Conservation (phyloP, 2,113 vertebrate genomes). For the Coturnix japonica region DNA sequence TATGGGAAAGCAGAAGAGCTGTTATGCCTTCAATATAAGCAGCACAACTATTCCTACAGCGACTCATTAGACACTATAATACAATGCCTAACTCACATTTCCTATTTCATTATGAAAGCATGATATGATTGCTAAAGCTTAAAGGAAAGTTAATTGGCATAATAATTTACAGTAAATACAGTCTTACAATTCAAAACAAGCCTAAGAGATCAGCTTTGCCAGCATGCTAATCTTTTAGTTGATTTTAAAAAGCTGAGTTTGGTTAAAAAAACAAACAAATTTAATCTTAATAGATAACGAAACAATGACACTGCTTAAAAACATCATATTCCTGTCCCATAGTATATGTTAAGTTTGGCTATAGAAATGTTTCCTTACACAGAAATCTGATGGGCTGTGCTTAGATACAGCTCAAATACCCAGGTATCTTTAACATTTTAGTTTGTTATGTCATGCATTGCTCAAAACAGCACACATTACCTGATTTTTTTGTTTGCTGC, state of each 20-base stretch:
- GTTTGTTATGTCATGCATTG: not conserved
- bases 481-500: constrained; percentile 92
- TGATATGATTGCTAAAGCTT: not conserved
- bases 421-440: not conserved
- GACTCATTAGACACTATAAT: not conserved
- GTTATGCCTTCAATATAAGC: not conserved
- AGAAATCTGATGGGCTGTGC: not conserved
- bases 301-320: not conserved
- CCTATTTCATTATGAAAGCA: not conserved
- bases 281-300: not conserved
- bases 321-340: not conserved
- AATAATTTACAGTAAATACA: not conserved
- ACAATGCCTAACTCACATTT: not conserved
- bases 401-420: not conserved
- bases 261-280: not conserved
- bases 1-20: not conserved
- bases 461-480: constrained; percentile 68
- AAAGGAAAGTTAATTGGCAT: not conserved
- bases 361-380: not conserved
- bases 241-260: not conserved
- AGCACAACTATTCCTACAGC: not conserved
- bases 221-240: not conserved
- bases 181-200: not conserved
- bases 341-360: not conserved
- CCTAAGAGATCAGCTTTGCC: not conserved